Evolutionary conservation across 2,888 invertebrate species (phyloP).

Genomic region (Scaptomyza tumidula): DNA sequence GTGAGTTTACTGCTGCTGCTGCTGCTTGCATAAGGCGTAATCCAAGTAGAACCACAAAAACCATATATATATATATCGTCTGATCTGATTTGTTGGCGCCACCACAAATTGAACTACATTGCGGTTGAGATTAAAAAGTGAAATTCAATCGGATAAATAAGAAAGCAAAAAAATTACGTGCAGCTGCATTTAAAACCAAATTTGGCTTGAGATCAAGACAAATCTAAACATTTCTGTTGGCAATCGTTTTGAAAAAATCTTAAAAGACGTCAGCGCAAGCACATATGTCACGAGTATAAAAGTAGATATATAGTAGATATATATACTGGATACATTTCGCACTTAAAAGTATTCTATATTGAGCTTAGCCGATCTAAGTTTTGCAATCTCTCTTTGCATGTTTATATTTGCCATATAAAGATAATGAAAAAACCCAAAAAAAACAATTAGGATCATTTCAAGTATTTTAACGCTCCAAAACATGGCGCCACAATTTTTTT

Average conservation of each 20-base stretch:
- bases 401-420: slow-evolving; percentile 10
- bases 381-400: slow-evolving; percentile 8
- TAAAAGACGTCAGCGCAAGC: slow-evolving; percentile 61
- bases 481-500: slow-evolving; percentile 41
- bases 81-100: slow-evolving; percentile 31
- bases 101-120: slow-evolving; percentile 70
- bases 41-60: slow-evolving; percentile 33
- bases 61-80: slow-evolving; percentile 39
- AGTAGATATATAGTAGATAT: slow-evolving; percentile 1
- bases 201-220: slow-evolving; percentile 48
- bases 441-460: slow-evolving; percentile 24
- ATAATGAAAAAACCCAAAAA: slow-evolving; percentile 26
- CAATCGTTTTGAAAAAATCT: slow-evolving; percentile 37
- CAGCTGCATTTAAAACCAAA: slow-evolving; percentile 27
- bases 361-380: slow-evolving; percentile 30
- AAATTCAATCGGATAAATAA: slow-evolving; percentile 35
- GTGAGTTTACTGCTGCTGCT: slow-evolving; percentile 45
- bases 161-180: slow-evolving; percentile 12
- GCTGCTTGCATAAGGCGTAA: slow-evolving; percentile 54
- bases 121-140: slow-evolving; percentile 42
- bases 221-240: slow-evolving; percentile 61
- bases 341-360: slow-evolving; percentile 6
- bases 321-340: slow-evolving; percentile 19
- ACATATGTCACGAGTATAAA: slow-evolving; percentile 53
- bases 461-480: not conserved